Percentiles rank a stretch among this genome's conserved stretches.
phyloP scores from a whole-genome alignment of 2,113 vertebrate genomes.

The Varanus komodoensis region DNA sequence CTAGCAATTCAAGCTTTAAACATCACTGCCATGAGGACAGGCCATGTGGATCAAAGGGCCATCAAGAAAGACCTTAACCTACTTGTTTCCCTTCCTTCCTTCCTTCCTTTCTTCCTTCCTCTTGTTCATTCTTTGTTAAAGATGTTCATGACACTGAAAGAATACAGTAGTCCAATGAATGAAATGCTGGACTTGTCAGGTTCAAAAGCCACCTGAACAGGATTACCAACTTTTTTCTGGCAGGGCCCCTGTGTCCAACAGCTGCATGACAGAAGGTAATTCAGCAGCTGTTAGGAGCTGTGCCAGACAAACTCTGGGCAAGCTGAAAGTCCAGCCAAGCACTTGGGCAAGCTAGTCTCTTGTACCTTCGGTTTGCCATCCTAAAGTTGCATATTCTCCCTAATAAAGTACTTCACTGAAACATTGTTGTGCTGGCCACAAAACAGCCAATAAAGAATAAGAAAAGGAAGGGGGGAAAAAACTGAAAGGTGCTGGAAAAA shows the following conservation, averaged over 20 bases:
- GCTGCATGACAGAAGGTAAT: neutral
- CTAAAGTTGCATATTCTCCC: neutral
- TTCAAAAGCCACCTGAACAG: neutral
- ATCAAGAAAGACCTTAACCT: neutral
- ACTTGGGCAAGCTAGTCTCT: neutral
- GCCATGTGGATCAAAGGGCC: too few relatives aligned
- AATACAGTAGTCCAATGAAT: neutral
- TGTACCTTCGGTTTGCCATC: neutral
- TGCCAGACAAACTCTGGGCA: neutral
- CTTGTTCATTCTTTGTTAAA: too few relatives aligned
- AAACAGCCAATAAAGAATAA: neutral
- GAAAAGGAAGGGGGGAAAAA: neutral
- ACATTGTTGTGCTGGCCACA: neutral
- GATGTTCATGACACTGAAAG: neutral
- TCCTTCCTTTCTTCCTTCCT: too few relatives aligned
- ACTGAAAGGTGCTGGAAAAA: neutral
- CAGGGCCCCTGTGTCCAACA: neutral
- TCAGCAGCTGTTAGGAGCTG: neutral
- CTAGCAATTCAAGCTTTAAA: neutral
- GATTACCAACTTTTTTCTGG: neutral
- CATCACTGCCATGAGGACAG: too few relatives aligned
- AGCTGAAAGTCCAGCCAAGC: neutral
- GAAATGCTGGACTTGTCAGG: neutral
- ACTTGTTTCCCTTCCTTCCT: too few relatives aligned
- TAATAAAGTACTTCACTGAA: neutral